These are phyloP conservation scores for Hemaris fuciformis DNA, from an alignment of 2,888 invertebrate species.

Conservation along the genomic window DNA sequence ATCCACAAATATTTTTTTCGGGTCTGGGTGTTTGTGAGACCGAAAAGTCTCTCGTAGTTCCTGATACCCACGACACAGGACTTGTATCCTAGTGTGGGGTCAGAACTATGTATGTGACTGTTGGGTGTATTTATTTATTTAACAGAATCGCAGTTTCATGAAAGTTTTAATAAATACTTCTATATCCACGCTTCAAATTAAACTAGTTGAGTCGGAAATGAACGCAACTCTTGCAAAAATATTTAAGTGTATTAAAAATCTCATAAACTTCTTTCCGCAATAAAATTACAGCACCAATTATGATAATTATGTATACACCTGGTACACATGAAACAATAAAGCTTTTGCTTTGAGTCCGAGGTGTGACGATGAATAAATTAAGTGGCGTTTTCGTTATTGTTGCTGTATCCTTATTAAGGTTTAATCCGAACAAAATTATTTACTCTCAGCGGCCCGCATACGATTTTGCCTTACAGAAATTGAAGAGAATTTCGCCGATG, in stretches of 20 bases:
- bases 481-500: background rate
- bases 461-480: background rate
- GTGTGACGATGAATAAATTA: slow-evolving; percentile 33
- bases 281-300: slow-evolving; percentile 18
- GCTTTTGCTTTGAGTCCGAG: slow-evolving; percentile 5
- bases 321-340: slow-evolving; percentile 12
- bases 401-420: slow-evolving; percentile 20
- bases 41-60: too few species aligned
- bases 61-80: too few species aligned
- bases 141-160: too few species aligned
- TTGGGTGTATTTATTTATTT: too few species aligned
- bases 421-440: slow-evolving; percentile 12
- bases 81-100: too few species aligned
- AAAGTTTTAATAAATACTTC: background rate
- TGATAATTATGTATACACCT: slow-evolving; percentile 17
- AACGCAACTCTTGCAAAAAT: background rate
- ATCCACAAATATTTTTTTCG: too few species aligned
- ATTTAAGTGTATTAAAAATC: background rate
- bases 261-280: slow-evolving; percentile 2
- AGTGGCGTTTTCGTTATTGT: slow-evolving; percentile 26
- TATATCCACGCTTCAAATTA: background rate
- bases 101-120: too few species aligned
- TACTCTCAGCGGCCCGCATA: background rate
- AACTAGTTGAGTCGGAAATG: background rate
- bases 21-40: too few species aligned